Evolutionary conservation across 2,113 vertebrate species (phyloP).

Genomic region (Mirounga angustirostris): DNA sequence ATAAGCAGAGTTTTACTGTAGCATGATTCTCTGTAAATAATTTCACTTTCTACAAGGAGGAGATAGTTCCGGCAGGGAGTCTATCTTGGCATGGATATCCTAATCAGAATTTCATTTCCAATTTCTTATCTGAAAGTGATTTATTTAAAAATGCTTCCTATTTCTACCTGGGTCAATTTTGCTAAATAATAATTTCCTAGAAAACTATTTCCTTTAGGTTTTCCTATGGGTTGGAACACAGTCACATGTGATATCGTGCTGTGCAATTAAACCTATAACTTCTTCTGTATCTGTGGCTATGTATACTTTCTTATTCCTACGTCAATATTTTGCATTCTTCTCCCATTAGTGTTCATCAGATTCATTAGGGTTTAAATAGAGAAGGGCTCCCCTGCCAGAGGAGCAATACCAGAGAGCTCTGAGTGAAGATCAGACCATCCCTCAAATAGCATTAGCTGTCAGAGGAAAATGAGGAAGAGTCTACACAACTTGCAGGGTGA

Average conservation of each 20-base stretch:
- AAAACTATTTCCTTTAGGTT: background rate
- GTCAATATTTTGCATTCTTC: background rate
- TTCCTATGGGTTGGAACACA: background rate
- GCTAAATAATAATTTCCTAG: background rate
- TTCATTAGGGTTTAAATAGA: background rate
- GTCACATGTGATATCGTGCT: background rate
- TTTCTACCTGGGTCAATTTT: conserved; percentile 11
- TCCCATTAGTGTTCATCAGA: background rate
- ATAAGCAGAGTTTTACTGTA: background rate
- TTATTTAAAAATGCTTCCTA: background rate
- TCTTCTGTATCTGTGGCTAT: background rate
- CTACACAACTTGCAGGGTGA: background rate
- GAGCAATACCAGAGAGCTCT: background rate
- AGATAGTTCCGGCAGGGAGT: background rate
- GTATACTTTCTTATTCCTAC: background rate
- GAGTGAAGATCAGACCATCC: background rate
- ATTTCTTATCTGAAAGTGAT: background rate
- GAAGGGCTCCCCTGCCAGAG: background rate
- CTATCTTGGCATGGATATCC: background rate
- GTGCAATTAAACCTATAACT: background rate
- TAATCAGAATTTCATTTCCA: conserved; percentile 8
- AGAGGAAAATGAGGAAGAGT: background rate
- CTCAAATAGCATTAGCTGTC: background rate
- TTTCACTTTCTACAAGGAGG: background rate
- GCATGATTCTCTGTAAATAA: background rate